A percentile compares a stretch with the other conserved stretches of the same genome.
Conservation (phyloP, 2,797 vertebrate genomes). For the Sternotherus odoratus region DNA sequence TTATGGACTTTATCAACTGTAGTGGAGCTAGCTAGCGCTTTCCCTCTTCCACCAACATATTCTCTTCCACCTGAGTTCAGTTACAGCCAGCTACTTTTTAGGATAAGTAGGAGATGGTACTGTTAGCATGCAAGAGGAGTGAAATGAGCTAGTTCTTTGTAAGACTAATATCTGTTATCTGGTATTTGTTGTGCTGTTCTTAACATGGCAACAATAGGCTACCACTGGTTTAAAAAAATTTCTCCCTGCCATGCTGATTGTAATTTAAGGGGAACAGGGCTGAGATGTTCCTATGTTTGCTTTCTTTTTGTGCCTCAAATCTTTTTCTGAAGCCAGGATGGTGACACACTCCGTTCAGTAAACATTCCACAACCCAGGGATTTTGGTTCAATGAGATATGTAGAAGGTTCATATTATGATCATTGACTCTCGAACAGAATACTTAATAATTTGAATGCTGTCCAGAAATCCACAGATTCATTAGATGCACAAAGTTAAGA, state of each 20-base stretch:
- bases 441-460: constrained; percentile 29
- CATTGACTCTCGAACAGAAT: constrained; percentile 38
- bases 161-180: not conserved
- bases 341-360: constrained; percentile 40
- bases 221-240: constrained; percentile 14
- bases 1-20: not conserved
- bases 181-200: not conserved
- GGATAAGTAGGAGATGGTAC: not conserved
- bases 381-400: not conserved
- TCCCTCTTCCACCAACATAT: fast-evolving
- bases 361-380: not conserved
- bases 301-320: constrained; percentile 21
- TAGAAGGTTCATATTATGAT: constrained; percentile 35
- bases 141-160: constrained; percentile 8
- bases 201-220: not conserved
- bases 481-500: constrained; percentile 37
- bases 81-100: not conserved
- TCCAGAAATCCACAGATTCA: not conserved
- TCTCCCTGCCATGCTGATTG: not conserved
- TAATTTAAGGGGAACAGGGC: constrained; percentile 28
- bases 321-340: not conserved
- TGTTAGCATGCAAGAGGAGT: not conserved
- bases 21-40: fast-evolving
- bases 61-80: not conserved
- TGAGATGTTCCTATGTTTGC: constrained; percentile 7